Evolutionary conservation across 2,888 invertebrate species (phyloP).

Genomic region (Drosophila putrida): DNA sequence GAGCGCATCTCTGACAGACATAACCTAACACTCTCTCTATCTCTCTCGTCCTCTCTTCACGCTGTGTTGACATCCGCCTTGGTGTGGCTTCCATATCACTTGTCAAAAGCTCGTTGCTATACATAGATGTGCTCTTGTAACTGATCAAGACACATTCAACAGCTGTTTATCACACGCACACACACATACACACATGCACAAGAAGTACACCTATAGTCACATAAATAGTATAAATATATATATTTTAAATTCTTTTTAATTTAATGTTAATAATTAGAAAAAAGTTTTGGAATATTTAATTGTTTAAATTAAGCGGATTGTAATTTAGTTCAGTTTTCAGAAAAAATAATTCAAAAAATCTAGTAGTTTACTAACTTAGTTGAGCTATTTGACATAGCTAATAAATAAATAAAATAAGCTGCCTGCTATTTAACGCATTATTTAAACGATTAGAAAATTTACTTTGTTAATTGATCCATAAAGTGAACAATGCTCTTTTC

Average conservation of each 20-base stretch:
- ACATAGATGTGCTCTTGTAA: constrained; percentile 13
- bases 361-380: too few relatives aligned
- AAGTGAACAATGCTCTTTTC: too few relatives aligned
- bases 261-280: too few relatives aligned
- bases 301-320: too few relatives aligned
- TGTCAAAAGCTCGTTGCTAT: constrained; percentile 50
- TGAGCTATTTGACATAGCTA: too few relatives aligned
- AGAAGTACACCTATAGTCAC: not conserved
- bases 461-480: too few relatives aligned
- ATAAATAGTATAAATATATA: not conserved
- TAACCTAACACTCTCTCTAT: constrained; percentile 22
- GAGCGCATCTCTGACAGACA: constrained; percentile 54
- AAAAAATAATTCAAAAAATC: not conserved
- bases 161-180: constrained; percentile 25
- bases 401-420: too few relatives aligned
- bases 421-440: too few relatives aligned
- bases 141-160: constrained; percentile 15
- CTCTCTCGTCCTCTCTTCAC: constrained; percentile 3
- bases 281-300: too few relatives aligned
- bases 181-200: not conserved
- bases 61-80: constrained; percentile 54
- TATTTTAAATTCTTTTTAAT: too few relatives aligned
- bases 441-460: too few relatives aligned
- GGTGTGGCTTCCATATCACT: constrained; percentile 77
- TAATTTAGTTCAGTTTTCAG: not conserved